A percentile compares a stretch with the other conserved stretches of the same genome.
Evolutionary conservation across 2,888 invertebrate species (phyloP).

Genomic region (Melinaea menophilus): DNA sequence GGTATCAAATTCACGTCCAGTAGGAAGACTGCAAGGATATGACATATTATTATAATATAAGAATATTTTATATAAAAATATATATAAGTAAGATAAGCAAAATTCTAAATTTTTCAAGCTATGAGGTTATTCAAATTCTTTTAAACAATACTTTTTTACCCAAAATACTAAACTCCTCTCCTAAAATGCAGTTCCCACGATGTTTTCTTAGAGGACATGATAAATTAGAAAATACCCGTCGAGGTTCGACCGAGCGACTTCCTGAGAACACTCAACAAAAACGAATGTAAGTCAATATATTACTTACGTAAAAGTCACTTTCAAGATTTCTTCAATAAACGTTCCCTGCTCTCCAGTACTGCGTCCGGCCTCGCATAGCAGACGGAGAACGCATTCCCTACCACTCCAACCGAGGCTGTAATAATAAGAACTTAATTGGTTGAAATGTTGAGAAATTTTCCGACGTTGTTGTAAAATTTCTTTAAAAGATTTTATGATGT

Average conservation of each 20-base stretch:
- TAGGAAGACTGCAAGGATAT: slow-evolving; percentile 67
- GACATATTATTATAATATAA: slow-evolving; percentile 6
- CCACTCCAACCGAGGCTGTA: slow-evolving; percentile 76
- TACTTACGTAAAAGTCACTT: slow-evolving; percentile 82
- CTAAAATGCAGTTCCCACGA: slow-evolving; percentile 8
- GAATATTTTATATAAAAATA: background rate
- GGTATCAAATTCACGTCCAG: slow-evolving; percentile 49
- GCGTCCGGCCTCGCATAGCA: slow-evolving; percentile 79
- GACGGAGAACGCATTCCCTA: slow-evolving; percentile 78
- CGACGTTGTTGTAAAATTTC: background rate
- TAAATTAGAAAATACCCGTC: background rate
- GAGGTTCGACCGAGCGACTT: background rate
- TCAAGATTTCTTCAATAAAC: slow-evolving; percentile 81
- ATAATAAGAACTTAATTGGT: slow-evolving; percentile 9
- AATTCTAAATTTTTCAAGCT: no score
- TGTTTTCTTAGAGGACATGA: background rate
- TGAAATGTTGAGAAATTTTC: background rate
- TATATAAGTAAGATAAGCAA: background rate
- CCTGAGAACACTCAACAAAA: background rate
- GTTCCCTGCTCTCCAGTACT: slow-evolving; percentile 64
- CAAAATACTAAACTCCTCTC: background rate
- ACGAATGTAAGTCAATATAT: slow-evolving; percentile 2
- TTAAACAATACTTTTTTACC: background rate
- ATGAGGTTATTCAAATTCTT: background rate
- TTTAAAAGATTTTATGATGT: background rate